Evolutionary conservation across 2,888 invertebrate genomes (phyloP), one percentile per base, ranked within the genome.

Genomic region (Eristalis pertinax): DNA sequence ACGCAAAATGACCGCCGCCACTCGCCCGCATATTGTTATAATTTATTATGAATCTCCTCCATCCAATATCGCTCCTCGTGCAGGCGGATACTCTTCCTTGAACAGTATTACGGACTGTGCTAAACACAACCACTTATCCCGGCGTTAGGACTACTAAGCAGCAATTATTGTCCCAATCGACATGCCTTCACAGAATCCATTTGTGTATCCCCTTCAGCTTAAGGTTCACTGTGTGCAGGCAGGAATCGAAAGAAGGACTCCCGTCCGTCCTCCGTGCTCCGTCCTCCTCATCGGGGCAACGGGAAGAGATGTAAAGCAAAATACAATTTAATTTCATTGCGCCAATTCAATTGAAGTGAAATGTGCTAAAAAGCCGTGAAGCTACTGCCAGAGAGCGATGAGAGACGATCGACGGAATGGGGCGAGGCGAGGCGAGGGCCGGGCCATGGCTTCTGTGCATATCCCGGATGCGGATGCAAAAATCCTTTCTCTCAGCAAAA

Each of bases 251-350:
- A 5, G 19, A 50, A 19, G 50, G 50, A 19, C 19, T n/a, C 43
- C 43, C 15, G 10, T 10, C 32, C 32, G 32, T 32, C 19, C 19
- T 1, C 43, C 41, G 15, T 15, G n/a, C n/a, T n/a, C n/a, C n/a
- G n/a, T n/a, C n/a, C n/a, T n/a, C n/a, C n/a, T 13, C 41, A 15
- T 4, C 26, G 43, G 38, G 38, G 13, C 13, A 38, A 11, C 38
- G 10, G 73, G n/a, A 74, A 64, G 60, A 86, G 79, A 67, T 72
- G 84, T 72, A 84, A 84, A 73, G 72, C 79, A 86, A 84, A 87
- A 84, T 73, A 87, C 75, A 87, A 84, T 87, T 87, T 87, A 87
- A 87, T 87, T 87, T 87, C 75, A 87, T 87, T 84, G 84, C 79
- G 19, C 72, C 84, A 84, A 87, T 87, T 87, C 87, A 87, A 83